Evolutionary conservation across 2,113 vertebrate genomes (phyloP).

Genomic region (Arothron firmamentum): DNA sequence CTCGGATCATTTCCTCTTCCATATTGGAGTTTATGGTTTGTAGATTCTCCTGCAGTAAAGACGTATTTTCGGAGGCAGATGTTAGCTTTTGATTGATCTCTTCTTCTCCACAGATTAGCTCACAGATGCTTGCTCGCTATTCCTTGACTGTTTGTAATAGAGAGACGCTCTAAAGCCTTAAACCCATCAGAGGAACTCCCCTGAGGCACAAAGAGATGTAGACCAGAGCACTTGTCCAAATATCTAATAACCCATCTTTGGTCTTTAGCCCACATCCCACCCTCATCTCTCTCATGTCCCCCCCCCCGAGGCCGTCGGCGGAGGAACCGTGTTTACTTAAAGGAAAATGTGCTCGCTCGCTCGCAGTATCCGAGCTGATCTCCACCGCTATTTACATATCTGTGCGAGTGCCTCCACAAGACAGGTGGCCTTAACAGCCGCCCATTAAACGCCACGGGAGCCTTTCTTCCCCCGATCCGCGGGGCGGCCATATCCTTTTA

Average conservation of each 20-base stretch:
- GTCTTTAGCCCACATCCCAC: constrained; percentile 60
- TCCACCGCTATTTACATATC: constrained; percentile 19
- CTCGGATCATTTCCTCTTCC: constrained; percentile 53
- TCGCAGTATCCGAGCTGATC: constrained; percentile 43
- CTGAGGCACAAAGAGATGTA: constrained; percentile 33
- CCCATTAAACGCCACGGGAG: constrained; percentile 48
- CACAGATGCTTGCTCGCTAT: constrained; percentile 46
- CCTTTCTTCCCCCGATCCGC: constrained; percentile 30
- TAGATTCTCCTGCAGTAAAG: constrained; percentile 50
- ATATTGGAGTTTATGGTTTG: constrained; percentile 60
- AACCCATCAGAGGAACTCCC: constrained; percentile 53
- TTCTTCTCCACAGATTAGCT: constrained; percentile 20
- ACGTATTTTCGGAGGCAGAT: constrained; percentile 55
- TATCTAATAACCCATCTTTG: constrained; percentile 65
- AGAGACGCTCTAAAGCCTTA: constrained; percentile 45
- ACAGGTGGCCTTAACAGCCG: constrained; percentile 60
- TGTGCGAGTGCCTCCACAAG: constrained; percentile 34
- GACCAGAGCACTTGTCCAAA: constrained; percentile 59
- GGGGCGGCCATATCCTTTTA: constrained; percentile 60
- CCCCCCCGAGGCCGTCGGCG: constrained; percentile 31
- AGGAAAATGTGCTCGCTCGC: constrained; percentile 34
- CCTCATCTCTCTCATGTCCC: constrained; percentile 45
- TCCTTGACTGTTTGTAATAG: constrained; percentile 44
- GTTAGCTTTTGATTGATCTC: constrained; percentile 59
- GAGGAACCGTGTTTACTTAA: constrained; percentile 47